A percentile compares a stretch with the other conserved stretches of the same genome.
phyloP scores from a whole-genome alignment of 2,113 vertebrate species.

The Salvator merianae region DNA sequence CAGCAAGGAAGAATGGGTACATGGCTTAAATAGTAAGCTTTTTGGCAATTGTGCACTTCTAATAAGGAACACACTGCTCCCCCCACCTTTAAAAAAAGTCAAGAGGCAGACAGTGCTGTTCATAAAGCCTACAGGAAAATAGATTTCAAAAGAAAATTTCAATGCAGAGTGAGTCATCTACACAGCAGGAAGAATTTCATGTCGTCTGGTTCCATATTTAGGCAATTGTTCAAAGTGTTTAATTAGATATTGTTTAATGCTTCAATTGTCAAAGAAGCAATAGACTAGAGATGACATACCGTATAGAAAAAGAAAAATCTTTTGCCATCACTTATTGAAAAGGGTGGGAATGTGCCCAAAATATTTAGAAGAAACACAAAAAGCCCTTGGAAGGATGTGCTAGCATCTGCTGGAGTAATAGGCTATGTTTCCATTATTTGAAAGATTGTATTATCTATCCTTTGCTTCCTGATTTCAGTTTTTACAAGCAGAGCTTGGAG shows the following conservation, averaged over 20 bases:
- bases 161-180: background rate
- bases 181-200: background rate
- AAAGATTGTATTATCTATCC: too few relatives aligned
- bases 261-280: background rate
- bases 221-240: constrained; percentile 9
- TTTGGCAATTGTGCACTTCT: constrained; percentile 31
- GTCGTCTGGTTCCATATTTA: constrained; percentile 1
- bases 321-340: background rate
- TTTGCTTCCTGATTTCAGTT: too few relatives aligned
- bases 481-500: too few relatives aligned
- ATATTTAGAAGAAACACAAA: background rate
- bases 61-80: background rate
- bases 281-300: background rate
- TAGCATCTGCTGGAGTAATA: background rate
- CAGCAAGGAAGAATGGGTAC: constrained; percentile 21
- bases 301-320: background rate
- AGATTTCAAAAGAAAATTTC: constrained; percentile 27
- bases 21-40: constrained; percentile 28
- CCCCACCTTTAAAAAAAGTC: too few relatives aligned
- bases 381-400: background rate
- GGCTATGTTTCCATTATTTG: too few relatives aligned
- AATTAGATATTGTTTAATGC: constrained; percentile 27
- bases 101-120: constrained; percentile 17
- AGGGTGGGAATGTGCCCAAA: background rate
- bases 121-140: constrained; percentile 9